Evolutionary conservation across 1,140 invertebrate genomes (phyloP), one percentile per base, ranked within the genome.

Genomic region (Euwallacea similis): DNA sequence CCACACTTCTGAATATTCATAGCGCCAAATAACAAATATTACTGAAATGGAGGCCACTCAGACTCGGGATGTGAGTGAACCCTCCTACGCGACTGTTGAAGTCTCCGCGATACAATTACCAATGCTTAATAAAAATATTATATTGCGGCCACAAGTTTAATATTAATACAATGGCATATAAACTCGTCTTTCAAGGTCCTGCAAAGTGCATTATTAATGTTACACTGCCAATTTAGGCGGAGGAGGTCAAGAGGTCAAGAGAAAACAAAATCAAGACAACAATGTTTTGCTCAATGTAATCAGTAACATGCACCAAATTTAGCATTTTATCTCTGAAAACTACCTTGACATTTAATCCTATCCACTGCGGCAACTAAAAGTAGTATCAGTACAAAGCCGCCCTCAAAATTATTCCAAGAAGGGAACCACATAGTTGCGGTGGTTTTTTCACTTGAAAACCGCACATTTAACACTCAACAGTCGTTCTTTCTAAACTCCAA

Each of bases 281-380:
- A 50, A 10, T 50, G 46, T 13, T 50, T 50, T 50, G 9, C 46
- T 50, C 9, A 6, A 50, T 11, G 13, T 50, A 13, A 50, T 13
- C 9, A 50, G 13, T 6, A 13, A 50, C 46, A 50, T 11, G 9
- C 9, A 50, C 46, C 46, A 50, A 10, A 11, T 33, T 33, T 33
- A 4, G 21, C 21, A 33, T 33, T 33, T 33, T 33, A 33, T 33
- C 1, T 33, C 21, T 33, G 21, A 33, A 33, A 33, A 33, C 21
- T 15, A 56, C 54, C 54, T 56, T 56, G 54, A 16, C 54, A 15
- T 56, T 56, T 56, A 56, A 56, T 56, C 9, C 54, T 9, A 56
- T 56, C 16, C 16, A 16, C 54, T 2, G n/a, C 16, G 16, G 21
- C 21, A 33, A 33, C 21, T 1, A 1, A 33, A 33, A 33, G 21